phyloP scores from a whole-genome alignment of 2,888 invertebrate species.

The Lepidochrysops patricia region DNA sequence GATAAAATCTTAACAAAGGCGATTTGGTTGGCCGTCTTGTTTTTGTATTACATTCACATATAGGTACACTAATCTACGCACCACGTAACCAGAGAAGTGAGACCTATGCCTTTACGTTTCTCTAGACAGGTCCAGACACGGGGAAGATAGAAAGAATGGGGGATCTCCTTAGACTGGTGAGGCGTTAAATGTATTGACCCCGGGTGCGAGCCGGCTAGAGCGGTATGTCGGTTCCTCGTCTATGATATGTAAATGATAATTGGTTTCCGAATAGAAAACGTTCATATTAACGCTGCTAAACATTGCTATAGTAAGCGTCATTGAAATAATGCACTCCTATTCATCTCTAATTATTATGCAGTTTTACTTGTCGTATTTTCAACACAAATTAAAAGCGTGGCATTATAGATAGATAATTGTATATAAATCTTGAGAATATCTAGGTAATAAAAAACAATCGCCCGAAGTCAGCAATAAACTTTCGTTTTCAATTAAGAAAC shows the following conservation, averaged over 20 bases:
- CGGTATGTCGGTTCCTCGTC: conserved; percentile 58
- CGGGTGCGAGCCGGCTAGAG: conserved; percentile 57
- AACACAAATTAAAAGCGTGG: neutral
- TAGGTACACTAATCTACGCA: conserved; percentile 54
- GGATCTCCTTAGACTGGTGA: conserved; percentile 43
- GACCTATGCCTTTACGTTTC: conserved; percentile 31
- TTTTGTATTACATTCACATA: conserved; percentile 63
- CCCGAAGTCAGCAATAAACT: neutral
- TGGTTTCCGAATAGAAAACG: conserved; percentile 69
- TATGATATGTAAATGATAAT: conserved; percentile 73
- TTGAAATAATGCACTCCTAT: neutral
- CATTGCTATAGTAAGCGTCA: conserved; percentile 16
- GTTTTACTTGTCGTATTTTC: neutral
- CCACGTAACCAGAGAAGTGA: conserved; percentile 35
- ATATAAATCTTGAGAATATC: too few relatives aligned
- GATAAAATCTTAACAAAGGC: conserved; percentile 74
- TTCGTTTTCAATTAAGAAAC: neutral
- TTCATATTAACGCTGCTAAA: conserved; percentile 57
- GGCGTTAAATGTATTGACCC: conserved; percentile 68
- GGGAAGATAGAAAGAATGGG: conserved; percentile 31
- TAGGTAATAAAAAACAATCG: neutral
- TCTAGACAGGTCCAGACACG: neutral
- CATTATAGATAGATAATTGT: neutral
- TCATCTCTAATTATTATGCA: neutral
- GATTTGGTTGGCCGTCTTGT: conserved; percentile 71